Evolutionary conservation across 1,140 invertebrate species (phyloP).

Genomic region (Vanessa atalanta): DNA sequence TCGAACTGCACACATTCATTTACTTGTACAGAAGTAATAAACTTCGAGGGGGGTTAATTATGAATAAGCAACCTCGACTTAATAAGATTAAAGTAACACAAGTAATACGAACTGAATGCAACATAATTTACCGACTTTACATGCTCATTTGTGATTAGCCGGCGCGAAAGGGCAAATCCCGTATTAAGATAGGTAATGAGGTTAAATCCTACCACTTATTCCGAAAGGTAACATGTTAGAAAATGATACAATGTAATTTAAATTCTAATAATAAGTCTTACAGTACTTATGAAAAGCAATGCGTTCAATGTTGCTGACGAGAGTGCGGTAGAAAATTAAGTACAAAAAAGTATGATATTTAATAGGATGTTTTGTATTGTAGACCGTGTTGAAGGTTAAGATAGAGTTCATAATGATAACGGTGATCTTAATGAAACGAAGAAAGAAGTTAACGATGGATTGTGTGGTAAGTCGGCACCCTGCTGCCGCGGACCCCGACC

Average conservation of each 20-base stretch:
- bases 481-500: slow-evolving; percentile 77
- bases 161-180: slow-evolving; percentile 81
- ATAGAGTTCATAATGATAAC: slow-evolving; percentile 70
- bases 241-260: slow-evolving; percentile 50
- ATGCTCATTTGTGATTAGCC: slow-evolving; percentile 80
- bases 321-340: slow-evolving; percentile 76
- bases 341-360: slow-evolving; percentile 74
- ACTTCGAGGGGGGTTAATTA: slow-evolving; percentile 78
- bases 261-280: slow-evolving; percentile 58
- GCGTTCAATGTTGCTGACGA: slow-evolving; percentile 66
- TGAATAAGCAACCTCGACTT: slow-evolving; percentile 74
- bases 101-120: slow-evolving; percentile 75
- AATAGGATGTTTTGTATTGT: slow-evolving; percentile 61
- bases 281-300: slow-evolving; percentile 54
- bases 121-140: slow-evolving; percentile 80
- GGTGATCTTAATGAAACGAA: slow-evolving; percentile 74
- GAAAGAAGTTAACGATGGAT: slow-evolving; percentile 81
- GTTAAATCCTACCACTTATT: slow-evolving; percentile 66
- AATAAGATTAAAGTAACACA: slow-evolving; percentile 74
- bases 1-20: slow-evolving; percentile 66
- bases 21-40: slow-evolving; percentile 77
- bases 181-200: slow-evolving; percentile 81
- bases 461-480: slow-evolving; percentile 81
- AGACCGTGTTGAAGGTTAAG: slow-evolving; percentile 49
- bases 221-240: slow-evolving; percentile 49